These are phyloP conservation scores for Mareca strepera DNA, from an alignment of 2,797 vertebrate genomes.

Conservation along the genomic window DNA sequence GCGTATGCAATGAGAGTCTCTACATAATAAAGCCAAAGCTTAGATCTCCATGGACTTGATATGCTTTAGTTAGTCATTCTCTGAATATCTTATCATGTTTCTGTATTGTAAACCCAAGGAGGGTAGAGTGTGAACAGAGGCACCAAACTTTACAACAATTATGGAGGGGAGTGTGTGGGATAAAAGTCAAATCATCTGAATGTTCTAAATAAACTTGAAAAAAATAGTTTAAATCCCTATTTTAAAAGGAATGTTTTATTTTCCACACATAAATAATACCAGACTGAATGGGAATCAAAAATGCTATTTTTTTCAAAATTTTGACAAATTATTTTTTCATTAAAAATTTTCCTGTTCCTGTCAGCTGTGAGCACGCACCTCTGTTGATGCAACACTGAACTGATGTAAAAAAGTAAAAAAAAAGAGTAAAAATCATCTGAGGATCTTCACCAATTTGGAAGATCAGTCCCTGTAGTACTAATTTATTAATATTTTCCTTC, in stretches of 20 bases:
- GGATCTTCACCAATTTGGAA: background rate
- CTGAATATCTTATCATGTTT: background rate
- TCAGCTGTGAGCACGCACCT: background rate
- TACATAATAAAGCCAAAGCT: background rate
- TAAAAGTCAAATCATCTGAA: background rate
- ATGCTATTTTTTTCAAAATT: background rate
- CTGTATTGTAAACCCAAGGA: background rate
- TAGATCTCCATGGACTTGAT: background rate
- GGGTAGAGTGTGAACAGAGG: background rate
- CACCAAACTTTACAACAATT: background rate
- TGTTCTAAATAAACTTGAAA: background rate
- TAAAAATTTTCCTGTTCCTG: background rate
- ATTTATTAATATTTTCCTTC: background rate
- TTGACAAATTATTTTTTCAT: background rate
- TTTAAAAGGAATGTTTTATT: background rate
- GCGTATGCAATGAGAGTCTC: background rate
- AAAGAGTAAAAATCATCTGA: background rate
- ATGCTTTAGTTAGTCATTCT: slow-evolving; percentile 29
- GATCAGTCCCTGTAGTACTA: background rate
- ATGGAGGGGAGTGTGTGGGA: background rate
- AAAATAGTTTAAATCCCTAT: background rate
- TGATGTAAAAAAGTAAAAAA: background rate
- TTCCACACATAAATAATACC: background rate
- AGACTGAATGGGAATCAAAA: background rate
- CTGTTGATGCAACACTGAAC: background rate